Percentiles rank a stretch among this genome's conserved stretches.
Evolutionary conservation across 2,888 invertebrate genomes (phyloP).

Genomic region (Microlaimidae sp.): DNA sequence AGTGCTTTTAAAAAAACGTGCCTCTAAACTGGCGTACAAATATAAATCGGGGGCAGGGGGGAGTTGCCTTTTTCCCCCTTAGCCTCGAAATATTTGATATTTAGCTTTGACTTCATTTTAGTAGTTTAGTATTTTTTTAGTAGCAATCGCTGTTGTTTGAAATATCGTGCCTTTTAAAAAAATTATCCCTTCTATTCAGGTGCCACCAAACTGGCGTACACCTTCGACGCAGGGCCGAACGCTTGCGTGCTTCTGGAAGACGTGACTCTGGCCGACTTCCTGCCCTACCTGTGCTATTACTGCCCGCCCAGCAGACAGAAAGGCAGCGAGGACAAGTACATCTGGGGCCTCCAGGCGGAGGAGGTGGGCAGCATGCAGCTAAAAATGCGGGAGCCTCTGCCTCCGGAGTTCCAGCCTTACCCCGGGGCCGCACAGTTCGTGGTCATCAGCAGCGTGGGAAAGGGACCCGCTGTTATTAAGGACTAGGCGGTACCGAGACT

Average conservation of each 20-base stretch:
- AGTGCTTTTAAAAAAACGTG: too few species aligned
- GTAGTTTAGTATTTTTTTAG: too few species aligned
- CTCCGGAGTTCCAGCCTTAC: background rate
- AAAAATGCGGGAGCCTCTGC: background rate
- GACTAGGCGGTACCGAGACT: too few species aligned
- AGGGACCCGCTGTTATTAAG: conserved; percentile 9
- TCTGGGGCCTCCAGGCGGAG: background rate
- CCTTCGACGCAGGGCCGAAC: conserved; percentile 96
- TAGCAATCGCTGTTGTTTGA: background rate
- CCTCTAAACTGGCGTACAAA: too few species aligned
- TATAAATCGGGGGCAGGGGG: too few species aligned
- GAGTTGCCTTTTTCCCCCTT: too few species aligned
- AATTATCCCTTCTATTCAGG: too few species aligned
- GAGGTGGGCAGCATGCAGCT: background rate
- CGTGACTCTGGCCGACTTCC: background rate
- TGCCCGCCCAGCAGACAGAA: conserved; percentile 3
- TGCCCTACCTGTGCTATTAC: background rate
- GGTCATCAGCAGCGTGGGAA: conserved; percentile 7
- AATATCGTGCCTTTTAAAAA: too few species aligned
- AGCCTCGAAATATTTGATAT: too few species aligned
- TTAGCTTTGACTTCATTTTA: too few species aligned
- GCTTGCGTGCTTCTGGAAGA: conserved; percentile 59
- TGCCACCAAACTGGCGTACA: conserved; percentile 60
- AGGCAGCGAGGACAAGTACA: background rate
- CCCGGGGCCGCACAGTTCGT: conserved; percentile 6